Conservation (phyloP, 2,797 vertebrate species). For the Discoglossus pictus region DNA sequence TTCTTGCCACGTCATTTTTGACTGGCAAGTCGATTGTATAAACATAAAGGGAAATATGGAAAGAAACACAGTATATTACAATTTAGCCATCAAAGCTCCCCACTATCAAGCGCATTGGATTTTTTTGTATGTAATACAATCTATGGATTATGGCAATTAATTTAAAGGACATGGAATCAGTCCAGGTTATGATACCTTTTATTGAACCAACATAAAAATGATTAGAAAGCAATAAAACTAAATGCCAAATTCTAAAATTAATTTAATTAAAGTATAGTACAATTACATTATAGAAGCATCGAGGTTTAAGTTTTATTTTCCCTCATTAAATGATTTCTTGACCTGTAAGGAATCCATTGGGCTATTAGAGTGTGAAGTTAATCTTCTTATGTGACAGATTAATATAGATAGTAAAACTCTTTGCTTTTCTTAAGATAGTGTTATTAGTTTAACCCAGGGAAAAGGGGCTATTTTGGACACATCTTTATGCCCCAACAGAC, state of each 20-base stretch:
- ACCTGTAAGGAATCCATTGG: constrained; percentile 27
- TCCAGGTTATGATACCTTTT: constrained; percentile 43
- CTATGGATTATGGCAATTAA: constrained; percentile 30
- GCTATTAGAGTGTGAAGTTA: constrained; percentile 31
- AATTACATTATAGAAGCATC: constrained; percentile 34
- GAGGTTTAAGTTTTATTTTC: constrained; percentile 38
- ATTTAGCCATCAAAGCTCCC: constrained; percentile 5
- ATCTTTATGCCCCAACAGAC: no score
- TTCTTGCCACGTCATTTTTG: no score
- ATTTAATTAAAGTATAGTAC: constrained; percentile 43
- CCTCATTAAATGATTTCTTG: constrained; percentile 37
- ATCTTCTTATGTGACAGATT: constrained; percentile 23
- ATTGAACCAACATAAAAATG: constrained; percentile 49
- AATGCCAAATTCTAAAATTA: constrained; percentile 46
- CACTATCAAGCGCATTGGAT: background rate
- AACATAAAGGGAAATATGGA: no score
- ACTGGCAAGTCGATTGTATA: no score
- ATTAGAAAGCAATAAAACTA: constrained; percentile 50
- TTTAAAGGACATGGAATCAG: constrained; percentile 34
- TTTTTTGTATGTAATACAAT: constrained; percentile 14
- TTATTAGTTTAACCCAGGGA: no score
- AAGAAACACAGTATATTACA: constrained; percentile 12
- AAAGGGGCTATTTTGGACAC: no score
- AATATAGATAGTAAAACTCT: constrained; percentile 10
- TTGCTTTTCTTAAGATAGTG: no score